Percentiles rank a stretch among this genome's conserved stretches.
These are phyloP conservation scores for Dendrocopos noguchii DNA, from an alignment of 2,113 vertebrate genomes.

Conservation along the genomic window DNA sequence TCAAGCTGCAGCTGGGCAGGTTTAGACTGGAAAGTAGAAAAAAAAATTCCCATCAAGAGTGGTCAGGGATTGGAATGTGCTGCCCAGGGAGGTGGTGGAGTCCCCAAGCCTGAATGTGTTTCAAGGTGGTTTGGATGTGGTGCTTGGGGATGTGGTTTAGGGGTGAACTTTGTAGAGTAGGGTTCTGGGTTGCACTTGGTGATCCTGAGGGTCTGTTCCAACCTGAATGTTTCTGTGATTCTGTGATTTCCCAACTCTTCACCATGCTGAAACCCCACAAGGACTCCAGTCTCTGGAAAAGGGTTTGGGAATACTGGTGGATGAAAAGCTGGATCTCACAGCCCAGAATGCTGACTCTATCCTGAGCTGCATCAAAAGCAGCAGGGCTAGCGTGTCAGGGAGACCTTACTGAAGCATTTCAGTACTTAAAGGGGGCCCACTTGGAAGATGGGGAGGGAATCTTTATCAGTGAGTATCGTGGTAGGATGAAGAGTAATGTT, in stretches of 20 bases:
- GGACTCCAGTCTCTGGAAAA: background rate
- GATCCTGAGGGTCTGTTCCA: too few species aligned
- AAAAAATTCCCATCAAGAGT: too few species aligned
- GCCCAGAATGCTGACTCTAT: background rate
- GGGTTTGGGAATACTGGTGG: background rate
- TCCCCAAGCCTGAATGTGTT: too few species aligned
- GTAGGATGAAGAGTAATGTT: fast-evolving
- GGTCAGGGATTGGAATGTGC: too few species aligned
- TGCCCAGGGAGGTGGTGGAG: too few species aligned
- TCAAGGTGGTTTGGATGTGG: too few species aligned
- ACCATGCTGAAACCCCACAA: background rate
- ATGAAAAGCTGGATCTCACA: background rate
- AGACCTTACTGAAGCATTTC: background rate
- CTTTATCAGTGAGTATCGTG: background rate
- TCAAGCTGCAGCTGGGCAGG: too few species aligned
- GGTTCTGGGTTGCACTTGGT: too few species aligned
- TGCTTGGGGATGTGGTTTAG: too few species aligned
- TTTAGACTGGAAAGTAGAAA: too few species aligned
- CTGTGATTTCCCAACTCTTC: background rate
- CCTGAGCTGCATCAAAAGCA: background rate
- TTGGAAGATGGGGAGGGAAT: background rate
- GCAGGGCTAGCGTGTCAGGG: fast-evolving
- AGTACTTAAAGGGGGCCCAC: background rate
- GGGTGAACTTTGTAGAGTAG: too few species aligned
- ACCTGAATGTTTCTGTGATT: too few species aligned